Evolutionary conservation across 2,888 invertebrate species (phyloP).

Genomic region (Drosophila dives): DNA sequence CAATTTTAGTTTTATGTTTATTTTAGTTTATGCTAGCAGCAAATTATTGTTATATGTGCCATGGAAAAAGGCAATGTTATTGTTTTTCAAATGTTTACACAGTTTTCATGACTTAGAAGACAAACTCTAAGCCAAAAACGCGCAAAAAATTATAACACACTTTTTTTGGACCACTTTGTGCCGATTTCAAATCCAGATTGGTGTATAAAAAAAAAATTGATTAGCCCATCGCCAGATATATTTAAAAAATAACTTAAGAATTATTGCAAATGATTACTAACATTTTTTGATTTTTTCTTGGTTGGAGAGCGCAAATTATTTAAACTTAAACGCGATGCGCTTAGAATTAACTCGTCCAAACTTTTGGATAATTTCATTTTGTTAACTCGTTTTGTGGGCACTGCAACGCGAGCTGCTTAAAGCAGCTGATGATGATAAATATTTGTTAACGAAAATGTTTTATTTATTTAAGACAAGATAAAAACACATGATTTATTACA

Average conservation of each 20-base stretch:
- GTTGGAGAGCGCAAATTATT: conserved; percentile 81
- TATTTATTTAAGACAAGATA: conserved; percentile 28
- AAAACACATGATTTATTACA: conserved; percentile 41
- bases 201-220: neutral
- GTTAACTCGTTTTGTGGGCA: conserved; percentile 30
- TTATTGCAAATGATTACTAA: conserved; percentile 52
- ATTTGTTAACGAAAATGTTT: conserved; percentile 25
- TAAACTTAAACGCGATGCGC: conserved; percentile 84
- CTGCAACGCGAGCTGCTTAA: conserved; percentile 11
- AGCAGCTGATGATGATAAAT: conserved; percentile 16
- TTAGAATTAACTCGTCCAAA: conserved; percentile 84
- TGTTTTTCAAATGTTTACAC: neutral
- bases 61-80: neutral
- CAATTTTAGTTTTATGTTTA: too few relatives aligned
- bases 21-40: neutral
- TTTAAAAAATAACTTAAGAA: neutral
- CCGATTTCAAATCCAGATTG: neutral
- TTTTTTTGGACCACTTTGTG: neutral
- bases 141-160: neutral
- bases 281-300: conserved; percentile 83
- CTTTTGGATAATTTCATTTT: conserved; percentile 85
- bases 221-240: neutral
- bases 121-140: neutral
- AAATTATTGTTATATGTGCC: neutral
- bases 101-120: neutral